Percentiles rank a stretch among this genome's conserved stretches.
phyloP scores from a whole-genome alignment of 2,888 invertebrate genomes.

The Tachina fera region DNA sequence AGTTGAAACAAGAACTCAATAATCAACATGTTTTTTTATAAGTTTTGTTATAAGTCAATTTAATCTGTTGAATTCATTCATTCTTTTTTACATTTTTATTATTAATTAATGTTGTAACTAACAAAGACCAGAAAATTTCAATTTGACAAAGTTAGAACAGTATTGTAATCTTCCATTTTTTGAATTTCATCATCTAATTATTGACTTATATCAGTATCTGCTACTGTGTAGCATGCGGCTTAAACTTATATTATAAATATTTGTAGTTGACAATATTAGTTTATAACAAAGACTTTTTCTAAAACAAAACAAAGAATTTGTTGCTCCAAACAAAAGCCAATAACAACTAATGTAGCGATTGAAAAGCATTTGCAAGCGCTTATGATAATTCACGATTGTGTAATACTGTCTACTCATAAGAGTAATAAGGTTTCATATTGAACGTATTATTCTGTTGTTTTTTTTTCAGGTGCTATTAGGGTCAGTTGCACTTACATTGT shows the following conservation, averaged over 20 bases:
- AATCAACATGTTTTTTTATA: too few species aligned
- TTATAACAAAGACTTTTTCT: constrained; percentile 1
- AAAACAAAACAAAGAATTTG: not conserved
- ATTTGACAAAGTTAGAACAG: too few species aligned
- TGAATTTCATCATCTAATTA: not conserved
- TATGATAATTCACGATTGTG: constrained; percentile 2
- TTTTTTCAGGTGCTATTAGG: constrained; percentile 25
- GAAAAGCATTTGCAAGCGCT: not conserved
- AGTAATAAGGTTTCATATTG: constrained; percentile 49
- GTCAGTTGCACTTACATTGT: constrained; percentile 72
- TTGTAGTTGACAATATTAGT: not conserved
- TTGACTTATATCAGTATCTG: not conserved
- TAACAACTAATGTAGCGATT: not conserved
- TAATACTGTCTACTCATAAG: constrained; percentile 42
- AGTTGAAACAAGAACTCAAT: too few species aligned
- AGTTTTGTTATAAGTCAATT: too few species aligned
- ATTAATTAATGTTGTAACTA: too few species aligned
- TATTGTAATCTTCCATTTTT: not conserved
- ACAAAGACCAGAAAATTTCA: too few species aligned
- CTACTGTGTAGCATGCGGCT: constrained; percentile 28
- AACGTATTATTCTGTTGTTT: constrained; percentile 31
- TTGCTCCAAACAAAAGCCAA: not conserved
- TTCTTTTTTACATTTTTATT: too few species aligned
- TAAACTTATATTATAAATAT: constrained; percentile 32
- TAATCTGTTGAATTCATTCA: too few species aligned